Evolutionary conservation across 2,113 vertebrate genomes (phyloP), one percentile per base, ranked within the genome.

Genomic region (Strigops habroptila): DNA sequence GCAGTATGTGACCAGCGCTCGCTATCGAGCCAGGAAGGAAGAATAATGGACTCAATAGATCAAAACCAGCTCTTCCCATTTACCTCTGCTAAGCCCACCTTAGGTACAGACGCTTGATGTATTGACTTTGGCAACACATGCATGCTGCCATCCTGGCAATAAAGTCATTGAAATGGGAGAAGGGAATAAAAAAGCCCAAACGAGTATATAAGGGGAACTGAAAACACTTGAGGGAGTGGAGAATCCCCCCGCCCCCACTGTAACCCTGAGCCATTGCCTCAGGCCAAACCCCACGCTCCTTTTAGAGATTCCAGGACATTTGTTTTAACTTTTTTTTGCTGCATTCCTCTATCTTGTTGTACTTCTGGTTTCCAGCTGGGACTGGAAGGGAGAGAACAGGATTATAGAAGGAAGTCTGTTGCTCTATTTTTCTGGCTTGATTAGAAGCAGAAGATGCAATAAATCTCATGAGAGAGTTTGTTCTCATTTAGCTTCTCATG

Each of bases 361-460:
- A 95, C 41, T 96, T 92, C 74, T 94, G 91, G 44, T 89, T 95
- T 93, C 92, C 77, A 96, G 86, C 81, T 1, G 2, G 78, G 88
- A 91, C 46, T 79, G 86, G 92, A 95, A 95, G 49, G 70, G 63
- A 95, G 59, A 94, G 77, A 84, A 82, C 74, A 82, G 70, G 70
- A 91, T 91, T 91, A 87, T 10, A 93, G 67, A 84, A 91, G 59
- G 53, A 91, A 91, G 91, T 31, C 77, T 93, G 81, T 77, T 95
- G 91, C 63, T 87, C 37, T 91, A 33, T 91, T 91, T 95, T 93
- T 89, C 81, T 89, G 77, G 53, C 49, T 95, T 93, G 83, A 95
- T 93, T 93, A 96, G 86, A 95, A 96, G 88, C 95, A 96, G 96
- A 90, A 96, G 65, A 90, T 69, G 88, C 57, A 93, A 94, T 94